Evolutionary conservation across 2,888 invertebrate species (phyloP).

Genomic region (Agonopterix alstromeriana): DNA sequence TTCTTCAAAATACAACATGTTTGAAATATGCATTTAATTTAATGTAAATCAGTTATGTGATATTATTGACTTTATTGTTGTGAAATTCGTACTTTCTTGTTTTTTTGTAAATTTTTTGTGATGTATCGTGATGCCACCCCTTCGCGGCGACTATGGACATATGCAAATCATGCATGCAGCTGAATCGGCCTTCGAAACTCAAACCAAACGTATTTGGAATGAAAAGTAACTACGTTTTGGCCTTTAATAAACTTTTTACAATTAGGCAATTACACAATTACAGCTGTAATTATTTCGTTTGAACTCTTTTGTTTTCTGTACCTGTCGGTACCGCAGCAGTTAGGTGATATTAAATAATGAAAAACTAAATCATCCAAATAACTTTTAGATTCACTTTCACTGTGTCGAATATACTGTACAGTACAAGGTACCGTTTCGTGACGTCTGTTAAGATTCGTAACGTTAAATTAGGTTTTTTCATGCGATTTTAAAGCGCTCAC

Average conservation of each 20-base stretch:
- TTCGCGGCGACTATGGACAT: conserved; percentile 24
- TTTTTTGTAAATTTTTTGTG: conserved; percentile 17
- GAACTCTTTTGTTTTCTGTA: background rate
- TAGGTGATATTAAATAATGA: conserved; percentile 10
- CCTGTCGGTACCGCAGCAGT: background rate
- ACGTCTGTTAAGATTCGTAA: conserved; percentile 34
- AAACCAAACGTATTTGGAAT: conserved; percentile 46
- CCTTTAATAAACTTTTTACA: conserved; percentile 4
- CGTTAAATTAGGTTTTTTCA: conserved; percentile 41
- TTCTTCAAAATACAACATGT: conserved; percentile 10
- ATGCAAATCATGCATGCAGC: conserved; percentile 46
- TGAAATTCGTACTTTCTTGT: background rate
- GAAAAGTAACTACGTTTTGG: conserved; percentile 37
- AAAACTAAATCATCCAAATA: conserved; percentile 42
- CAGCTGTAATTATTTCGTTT: background rate
- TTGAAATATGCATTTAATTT: background rate
- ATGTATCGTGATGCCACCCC: conserved; percentile 41
- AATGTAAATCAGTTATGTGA: background rate
- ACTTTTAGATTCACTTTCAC: conserved; percentile 60
- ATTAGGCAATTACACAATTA: background rate
- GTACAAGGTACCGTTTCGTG: conserved; percentile 57
- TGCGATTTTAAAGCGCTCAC: conserved; percentile 32
- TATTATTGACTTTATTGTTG: background rate
- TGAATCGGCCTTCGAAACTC: conserved; percentile 44
- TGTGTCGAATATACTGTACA: conserved; percentile 43